Percentiles rank a stretch among this genome's conserved stretches.
Conservation (phyloP, 2,888 invertebrate species). For the Pammene aurita region DNA sequence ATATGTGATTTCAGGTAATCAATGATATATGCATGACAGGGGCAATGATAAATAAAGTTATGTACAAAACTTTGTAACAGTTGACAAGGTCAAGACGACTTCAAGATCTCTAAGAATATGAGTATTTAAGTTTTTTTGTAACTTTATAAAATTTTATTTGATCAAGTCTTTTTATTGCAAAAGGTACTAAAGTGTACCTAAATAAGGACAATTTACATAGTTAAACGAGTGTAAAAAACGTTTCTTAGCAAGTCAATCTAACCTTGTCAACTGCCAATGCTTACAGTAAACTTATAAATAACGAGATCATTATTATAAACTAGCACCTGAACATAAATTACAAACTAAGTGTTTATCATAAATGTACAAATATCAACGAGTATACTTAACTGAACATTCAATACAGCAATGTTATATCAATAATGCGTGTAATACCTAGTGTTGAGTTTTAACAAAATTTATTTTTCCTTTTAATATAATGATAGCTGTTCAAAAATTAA, state of each 20-base stretch:
- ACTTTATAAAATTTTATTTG: too few species aligned
- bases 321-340: conserved; percentile 42
- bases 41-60: conserved; percentile 27
- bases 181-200: too few species aligned
- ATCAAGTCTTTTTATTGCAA: too few species aligned
- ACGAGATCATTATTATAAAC: conserved; percentile 40
- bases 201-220: too few species aligned
- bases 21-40: conserved; percentile 39
- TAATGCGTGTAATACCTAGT: too few species aligned
- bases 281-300: conserved; percentile 27
- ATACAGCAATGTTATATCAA: neutral
- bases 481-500: neutral
- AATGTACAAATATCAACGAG: conserved; percentile 3
- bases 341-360: conserved; percentile 17
- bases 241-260: neutral
- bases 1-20: conserved; percentile 42
- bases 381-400: neutral
- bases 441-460: neutral
- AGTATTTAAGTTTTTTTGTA: too few species aligned
- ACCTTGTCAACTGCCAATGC: conserved; percentile 7
- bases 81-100: neutral
- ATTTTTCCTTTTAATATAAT: conserved; percentile 6
- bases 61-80: conserved; percentile 24
- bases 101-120: too few species aligned
- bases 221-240: neutral